Percentiles rank a stretch among this genome's conserved stretches.
phyloP scores from a whole-genome alignment of 2,888 invertebrate genomes.

The Oscheius myriophilus region DNA sequence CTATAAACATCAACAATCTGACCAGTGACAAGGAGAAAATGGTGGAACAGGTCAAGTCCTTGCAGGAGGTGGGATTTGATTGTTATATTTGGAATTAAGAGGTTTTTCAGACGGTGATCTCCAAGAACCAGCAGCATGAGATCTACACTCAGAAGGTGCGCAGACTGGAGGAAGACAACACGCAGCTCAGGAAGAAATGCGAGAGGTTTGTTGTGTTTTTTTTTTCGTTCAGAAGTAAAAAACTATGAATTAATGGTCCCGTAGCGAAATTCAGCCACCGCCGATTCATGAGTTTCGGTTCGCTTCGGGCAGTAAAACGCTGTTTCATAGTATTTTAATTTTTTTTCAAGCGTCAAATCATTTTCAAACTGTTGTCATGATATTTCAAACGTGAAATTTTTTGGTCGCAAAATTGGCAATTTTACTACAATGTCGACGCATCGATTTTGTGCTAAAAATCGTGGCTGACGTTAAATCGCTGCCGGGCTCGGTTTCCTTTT shows the following conservation, averaged over 20 bases:
- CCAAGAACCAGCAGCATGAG: constrained; percentile 93
- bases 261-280: no score
- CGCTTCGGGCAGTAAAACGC: neutral
- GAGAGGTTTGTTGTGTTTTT: constrained; percentile 75
- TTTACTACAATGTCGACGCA: no score
- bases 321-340: neutral
- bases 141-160: constrained; percentile 96
- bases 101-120: constrained; percentile 84
- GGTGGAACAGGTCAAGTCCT: constrained; percentile 92
- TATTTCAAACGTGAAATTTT: no score
- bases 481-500: no score
- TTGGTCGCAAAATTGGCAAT: no score
- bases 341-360: no score
- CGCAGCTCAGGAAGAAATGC: constrained; percentile 82
- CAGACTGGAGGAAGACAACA: constrained; percentile 77
- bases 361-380: no score
- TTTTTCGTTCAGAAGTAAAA: no score
- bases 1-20: constrained; percentile 74
- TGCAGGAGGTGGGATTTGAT: constrained; percentile 81
- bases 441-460: no score
- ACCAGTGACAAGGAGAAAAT: constrained; percentile 81
- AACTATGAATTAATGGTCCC: no score
- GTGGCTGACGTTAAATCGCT: no score
- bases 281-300: no score
- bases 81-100: constrained; percentile 68